Evolutionary conservation across 2,888 invertebrate species (phyloP).

Genomic region (Sinhomidia bicolor): DNA sequence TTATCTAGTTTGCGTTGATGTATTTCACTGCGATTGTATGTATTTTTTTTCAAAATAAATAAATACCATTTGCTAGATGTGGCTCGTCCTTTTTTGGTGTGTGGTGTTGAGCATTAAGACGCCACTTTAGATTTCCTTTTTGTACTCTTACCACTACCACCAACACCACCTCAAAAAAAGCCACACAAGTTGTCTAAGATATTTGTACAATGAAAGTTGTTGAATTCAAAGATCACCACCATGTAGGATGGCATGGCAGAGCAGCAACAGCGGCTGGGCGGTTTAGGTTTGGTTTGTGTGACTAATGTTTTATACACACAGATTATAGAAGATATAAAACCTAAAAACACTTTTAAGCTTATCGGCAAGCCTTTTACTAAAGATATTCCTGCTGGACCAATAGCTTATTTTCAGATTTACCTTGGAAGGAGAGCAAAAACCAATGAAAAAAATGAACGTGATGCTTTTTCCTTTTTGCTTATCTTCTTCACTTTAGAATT

Average conservation of each 20-base stretch:
- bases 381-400: background rate
- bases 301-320: no score
- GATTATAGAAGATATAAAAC: no score
- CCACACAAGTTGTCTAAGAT: background rate
- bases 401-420: background rate
- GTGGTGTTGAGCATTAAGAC: slow-evolving; percentile 5
- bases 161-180: background rate
- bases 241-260: no score
- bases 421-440: background rate
- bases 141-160: background rate
- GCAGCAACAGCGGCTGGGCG: no score
- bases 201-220: no score
- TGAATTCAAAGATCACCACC: no score
- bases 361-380: no score
- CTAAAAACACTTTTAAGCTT: no score
- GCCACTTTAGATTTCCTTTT: slow-evolving; percentile 7
- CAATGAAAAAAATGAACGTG: background rate
- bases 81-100: background rate
- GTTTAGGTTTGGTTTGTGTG: background rate
- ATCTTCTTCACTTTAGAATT: background rate
- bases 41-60: no score
- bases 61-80: background rate
- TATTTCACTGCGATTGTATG: no score
- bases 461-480: no score
- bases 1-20: no score